Conservation (phyloP, 1,140 invertebrate genomes). For the Sinonovacula constricta region DNA sequence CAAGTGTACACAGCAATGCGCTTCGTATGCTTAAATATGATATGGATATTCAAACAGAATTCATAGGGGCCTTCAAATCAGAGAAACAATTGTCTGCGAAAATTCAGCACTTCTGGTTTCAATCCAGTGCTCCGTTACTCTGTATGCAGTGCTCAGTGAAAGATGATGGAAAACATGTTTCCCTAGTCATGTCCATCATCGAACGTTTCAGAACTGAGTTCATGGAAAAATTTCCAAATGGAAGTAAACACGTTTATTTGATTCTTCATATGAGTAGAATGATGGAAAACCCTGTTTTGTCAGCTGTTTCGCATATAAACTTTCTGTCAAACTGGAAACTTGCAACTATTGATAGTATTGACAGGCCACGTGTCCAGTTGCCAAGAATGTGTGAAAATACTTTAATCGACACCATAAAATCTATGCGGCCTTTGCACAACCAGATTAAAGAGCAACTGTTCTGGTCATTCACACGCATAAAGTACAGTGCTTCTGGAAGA, state of each 20-base stretch:
- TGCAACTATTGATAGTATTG: constrained; percentile 53
- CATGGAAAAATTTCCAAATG: not conserved
- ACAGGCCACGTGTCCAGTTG: constrained; percentile 37
- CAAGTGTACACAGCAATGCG: constrained; percentile 50
- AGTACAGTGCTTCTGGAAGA: constrained; percentile 45
- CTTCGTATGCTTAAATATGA: constrained; percentile 8
- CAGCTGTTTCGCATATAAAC: constrained; percentile 52
- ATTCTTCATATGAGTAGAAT: constrained; percentile 53
- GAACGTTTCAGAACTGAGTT: constrained; percentile 48
- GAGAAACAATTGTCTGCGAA: constrained; percentile 57
- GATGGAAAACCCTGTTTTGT: not conserved
- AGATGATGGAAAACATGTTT: constrained; percentile 52
- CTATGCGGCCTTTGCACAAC: constrained; percentile 31
- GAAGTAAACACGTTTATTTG: constrained; percentile 53
- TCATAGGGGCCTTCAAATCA: constrained; percentile 60
- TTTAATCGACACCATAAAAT: constrained; percentile 41
- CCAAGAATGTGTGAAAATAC: constrained; percentile 9
- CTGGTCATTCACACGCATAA: constrained; percentile 62
- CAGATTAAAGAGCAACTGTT: constrained; percentile 53
- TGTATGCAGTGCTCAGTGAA: constrained; percentile 51
- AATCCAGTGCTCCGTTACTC: constrained; percentile 26
- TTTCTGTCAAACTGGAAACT: constrained; percentile 60
- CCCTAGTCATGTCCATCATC: constrained; percentile 58
- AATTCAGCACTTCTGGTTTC: constrained; percentile 55
- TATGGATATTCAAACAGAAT: constrained; percentile 36